Evolutionary conservation across 2,888 invertebrate genomes (phyloP).

Genomic region (Amaurobius ferox): DNA sequence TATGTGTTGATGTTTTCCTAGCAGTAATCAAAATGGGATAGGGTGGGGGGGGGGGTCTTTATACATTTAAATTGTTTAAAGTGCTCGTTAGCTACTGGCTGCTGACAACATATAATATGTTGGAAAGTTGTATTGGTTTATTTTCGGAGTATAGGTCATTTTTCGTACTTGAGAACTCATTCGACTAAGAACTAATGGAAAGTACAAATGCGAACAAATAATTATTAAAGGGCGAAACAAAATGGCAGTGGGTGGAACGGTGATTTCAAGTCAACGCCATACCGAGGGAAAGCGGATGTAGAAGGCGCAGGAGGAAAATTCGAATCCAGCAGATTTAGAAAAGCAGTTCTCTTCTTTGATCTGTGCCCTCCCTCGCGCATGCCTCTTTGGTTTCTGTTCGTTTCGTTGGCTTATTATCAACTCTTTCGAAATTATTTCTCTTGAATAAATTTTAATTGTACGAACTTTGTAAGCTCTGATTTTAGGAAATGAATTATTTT

Average conservation of each 20-base stretch:
- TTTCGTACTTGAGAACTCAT: too few species aligned
- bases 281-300: neutral
- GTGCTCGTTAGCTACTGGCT: too few species aligned
- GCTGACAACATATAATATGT: too few species aligned
- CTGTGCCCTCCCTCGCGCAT: neutral
- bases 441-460: constrained; percentile 11
- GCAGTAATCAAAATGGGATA: too few species aligned
- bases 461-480: neutral
- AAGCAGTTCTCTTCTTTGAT: constrained; percentile 1
- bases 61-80: too few species aligned
- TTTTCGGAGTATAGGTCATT: too few species aligned
- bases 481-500: neutral
- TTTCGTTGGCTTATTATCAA: constrained; percentile 12
- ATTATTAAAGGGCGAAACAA: neutral
- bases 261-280: neutral
- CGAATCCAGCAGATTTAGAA: neutral
- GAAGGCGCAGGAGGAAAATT: neutral
- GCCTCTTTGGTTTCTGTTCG: constrained; percentile 4
- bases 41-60: too few species aligned
- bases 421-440: constrained; percentile 14
- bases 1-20: too few species aligned
- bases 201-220: too few species aligned
- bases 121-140: too few species aligned
- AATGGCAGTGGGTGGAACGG: neutral
- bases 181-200: too few species aligned